These are phyloP conservation scores for Danaus plexippus DNA, from an alignment of 1,140 invertebrate species.

Conservation along the genomic window DNA sequence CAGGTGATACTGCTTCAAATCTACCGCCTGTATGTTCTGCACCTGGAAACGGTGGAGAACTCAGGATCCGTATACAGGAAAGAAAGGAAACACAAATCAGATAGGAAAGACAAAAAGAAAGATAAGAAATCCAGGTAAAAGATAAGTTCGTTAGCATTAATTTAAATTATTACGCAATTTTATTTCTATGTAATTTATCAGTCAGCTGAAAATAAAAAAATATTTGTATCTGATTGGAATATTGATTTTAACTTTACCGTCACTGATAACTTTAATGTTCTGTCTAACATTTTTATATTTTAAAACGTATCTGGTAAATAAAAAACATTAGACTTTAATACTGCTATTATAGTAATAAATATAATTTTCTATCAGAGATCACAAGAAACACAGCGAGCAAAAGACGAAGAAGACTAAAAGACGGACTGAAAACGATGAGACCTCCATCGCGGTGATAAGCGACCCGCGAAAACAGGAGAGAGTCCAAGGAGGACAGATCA, in stretches of 20 bases:
- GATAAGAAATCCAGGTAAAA: slow-evolving; percentile 67
- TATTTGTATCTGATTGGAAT: too few relatives aligned
- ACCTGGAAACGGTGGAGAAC: slow-evolving; percentile 73
- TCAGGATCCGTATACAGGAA: slow-evolving; percentile 68
- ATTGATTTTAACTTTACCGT: too few relatives aligned
- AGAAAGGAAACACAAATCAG: slow-evolving; percentile 72
- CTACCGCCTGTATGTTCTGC: slow-evolving; percentile 87
- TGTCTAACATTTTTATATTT: too few relatives aligned
- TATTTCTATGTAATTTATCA: too few relatives aligned
- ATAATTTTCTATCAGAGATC: slow-evolving; percentile 31
- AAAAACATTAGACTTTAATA: too few relatives aligned
- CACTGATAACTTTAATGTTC: too few relatives aligned
- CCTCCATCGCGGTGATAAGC: too few relatives aligned
- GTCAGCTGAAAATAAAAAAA: too few relatives aligned
- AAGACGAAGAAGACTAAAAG: slow-evolving; percentile 43
- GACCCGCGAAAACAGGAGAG: too few relatives aligned
- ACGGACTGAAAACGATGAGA: slow-evolving; percentile 27
- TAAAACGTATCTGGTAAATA: too few relatives aligned
- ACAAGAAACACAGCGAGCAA: slow-evolving; percentile 41
- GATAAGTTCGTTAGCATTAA: slow-evolving; percentile 6
- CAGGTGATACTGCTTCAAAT: slow-evolving; percentile 88
- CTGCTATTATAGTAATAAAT: neutral
- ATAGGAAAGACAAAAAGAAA: slow-evolving; percentile 62
- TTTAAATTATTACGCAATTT: too few relatives aligned
- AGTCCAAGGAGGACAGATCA: too few relatives aligned